Percentiles rank a stretch among this genome's conserved stretches.
phyloP scores from a whole-genome alignment of 2,113 vertebrate genomes.

The Dasyornis broadbenti region DNA sequence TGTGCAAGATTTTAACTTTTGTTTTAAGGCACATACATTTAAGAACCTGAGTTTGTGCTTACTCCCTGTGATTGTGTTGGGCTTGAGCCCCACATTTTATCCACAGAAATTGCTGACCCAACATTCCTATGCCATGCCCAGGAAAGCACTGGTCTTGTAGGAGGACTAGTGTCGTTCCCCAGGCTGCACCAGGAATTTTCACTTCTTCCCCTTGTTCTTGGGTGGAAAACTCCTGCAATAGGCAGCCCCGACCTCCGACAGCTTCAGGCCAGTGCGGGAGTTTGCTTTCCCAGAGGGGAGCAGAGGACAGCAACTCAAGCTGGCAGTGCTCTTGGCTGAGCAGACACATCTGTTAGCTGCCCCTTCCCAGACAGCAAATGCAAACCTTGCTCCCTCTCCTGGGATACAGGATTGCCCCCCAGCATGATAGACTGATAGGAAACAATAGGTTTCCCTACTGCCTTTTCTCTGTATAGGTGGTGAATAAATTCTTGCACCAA shows the following conservation, averaged over 20 bases:
- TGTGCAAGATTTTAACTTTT: neutral
- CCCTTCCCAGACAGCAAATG: neutral
- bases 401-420: neutral
- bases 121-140: neutral
- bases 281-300: neutral
- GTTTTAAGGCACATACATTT: neutral
- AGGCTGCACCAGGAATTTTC: neutral
- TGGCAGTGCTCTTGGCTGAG: neutral
- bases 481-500: neutral
- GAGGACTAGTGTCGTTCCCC: accelerated
- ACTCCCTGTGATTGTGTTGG: neutral
- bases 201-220: accelerated
- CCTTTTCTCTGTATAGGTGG: neutral
- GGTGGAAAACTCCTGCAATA: accelerated
- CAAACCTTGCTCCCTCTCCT: neutral
- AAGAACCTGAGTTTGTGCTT: neutral
- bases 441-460: neutral
- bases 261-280: neutral
- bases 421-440: neutral
- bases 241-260: neutral
- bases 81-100: neutral
- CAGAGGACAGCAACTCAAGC: neutral
- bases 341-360: neutral
- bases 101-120: neutral
- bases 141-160: neutral